phyloP scores from a whole-genome alignment of 2,113 vertebrate species.

The Ameiurus melas region DNA sequence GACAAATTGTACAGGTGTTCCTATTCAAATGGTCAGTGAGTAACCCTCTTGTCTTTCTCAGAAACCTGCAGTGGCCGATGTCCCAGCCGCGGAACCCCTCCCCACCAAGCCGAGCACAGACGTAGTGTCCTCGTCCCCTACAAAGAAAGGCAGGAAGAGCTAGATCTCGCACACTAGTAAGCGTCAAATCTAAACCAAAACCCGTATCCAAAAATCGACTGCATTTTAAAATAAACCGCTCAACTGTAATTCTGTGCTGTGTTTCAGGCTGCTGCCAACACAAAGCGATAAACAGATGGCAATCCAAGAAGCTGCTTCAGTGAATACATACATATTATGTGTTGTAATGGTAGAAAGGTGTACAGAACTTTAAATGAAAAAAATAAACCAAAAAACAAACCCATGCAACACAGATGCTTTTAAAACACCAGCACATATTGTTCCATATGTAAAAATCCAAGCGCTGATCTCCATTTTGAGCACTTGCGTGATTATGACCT shows the following conservation, averaged over 20 bases:
- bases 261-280: slow-evolving; percentile 54
- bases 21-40: background rate
- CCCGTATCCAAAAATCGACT: background rate
- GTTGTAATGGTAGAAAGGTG: slow-evolving; percentile 33
- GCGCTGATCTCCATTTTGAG: slow-evolving; percentile 2
- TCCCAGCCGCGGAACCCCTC: slow-evolving; percentile 42
- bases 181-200: background rate
- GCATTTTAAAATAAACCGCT: background rate
- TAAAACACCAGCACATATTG: slow-evolving; percentile 14
- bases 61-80: slow-evolving; percentile 64
- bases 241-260: background rate
- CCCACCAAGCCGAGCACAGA: slow-evolving; percentile 62
- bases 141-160: slow-evolving; percentile 65
- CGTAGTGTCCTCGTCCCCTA: slow-evolving; percentile 59
- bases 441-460: background rate
- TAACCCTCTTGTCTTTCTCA: slow-evolving; percentile 42
- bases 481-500: background rate
- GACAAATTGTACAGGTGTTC: background rate
- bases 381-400: background rate
- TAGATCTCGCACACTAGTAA: slow-evolving; percentile 55
- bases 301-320: slow-evolving; percentile 58
- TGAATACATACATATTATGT: slow-evolving; percentile 53
- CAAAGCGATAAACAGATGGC: slow-evolving; percentile 29
- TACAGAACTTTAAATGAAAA: slow-evolving; percentile 13
- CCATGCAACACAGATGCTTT: slow-evolving; percentile 23